These are phyloP conservation scores for Amniataba percoides DNA, from an alignment of 2,797 vertebrate species.

Conservation along the genomic window DNA sequence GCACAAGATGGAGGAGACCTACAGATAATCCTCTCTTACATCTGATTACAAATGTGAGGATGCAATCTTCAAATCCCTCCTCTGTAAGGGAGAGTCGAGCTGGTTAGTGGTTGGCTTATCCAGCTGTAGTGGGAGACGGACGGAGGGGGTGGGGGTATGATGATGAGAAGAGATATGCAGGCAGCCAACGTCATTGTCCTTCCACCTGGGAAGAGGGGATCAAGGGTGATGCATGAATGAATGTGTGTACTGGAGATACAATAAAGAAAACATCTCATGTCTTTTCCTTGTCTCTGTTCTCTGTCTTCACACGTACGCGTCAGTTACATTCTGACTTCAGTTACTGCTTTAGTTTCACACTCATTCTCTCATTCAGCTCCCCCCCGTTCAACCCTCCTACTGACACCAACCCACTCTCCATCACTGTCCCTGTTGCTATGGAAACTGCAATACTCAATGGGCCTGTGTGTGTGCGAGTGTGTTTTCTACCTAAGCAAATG, in stretches of 20 bases:
- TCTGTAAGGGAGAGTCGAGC: slow-evolving; percentile 33
- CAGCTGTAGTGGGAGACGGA: slow-evolving; percentile 60
- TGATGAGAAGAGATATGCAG: slow-evolving; percentile 61
- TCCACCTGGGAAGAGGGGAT: slow-evolving; percentile 62
- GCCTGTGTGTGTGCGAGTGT: too few species aligned
- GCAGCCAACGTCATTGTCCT: slow-evolving; percentile 38
- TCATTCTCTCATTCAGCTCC: slow-evolving; percentile 4
- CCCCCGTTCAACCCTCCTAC: slow-evolving; percentile 40
- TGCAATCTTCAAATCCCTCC: slow-evolving; percentile 79
- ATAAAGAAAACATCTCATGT: background rate
- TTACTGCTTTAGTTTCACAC: slow-evolving; percentile 12
- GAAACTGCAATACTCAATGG: slow-evolving; percentile 77
- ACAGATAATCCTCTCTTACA: slow-evolving; percentile 77
- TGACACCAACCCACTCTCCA: slow-evolving; percentile 48
- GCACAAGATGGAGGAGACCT: slow-evolving; percentile 78
- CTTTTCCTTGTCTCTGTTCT: background rate
- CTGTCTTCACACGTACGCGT: background rate
- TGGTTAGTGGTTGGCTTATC: slow-evolving; percentile 49
- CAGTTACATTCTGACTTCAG: slow-evolving; percentile 16
- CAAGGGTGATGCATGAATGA: slow-evolving; percentile 54
- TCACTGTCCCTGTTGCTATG: slow-evolving; percentile 77
- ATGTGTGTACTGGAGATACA: slow-evolving; percentile 24
- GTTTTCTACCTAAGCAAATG: slow-evolving; percentile 50
- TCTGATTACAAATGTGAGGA: slow-evolving; percentile 81
- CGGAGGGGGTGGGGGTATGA: slow-evolving; percentile 60